These are phyloP conservation scores for Heliconius congener DNA, from an alignment of 1,140 invertebrate species.

Conservation along the genomic window DNA sequence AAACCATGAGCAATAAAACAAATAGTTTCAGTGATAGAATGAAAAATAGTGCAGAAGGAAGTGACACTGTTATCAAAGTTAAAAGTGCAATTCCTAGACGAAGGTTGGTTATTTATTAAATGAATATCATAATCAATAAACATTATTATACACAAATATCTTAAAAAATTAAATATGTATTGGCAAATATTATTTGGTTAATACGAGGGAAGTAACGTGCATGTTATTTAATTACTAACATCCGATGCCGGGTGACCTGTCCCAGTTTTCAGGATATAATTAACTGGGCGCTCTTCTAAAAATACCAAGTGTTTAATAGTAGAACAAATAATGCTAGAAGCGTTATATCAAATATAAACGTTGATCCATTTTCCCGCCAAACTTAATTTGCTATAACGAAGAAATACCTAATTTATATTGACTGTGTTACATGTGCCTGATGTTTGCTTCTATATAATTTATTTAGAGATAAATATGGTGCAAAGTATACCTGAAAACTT, in stretches of 20 bases:
- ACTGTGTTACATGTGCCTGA: neutral
- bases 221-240: slow-evolving; percentile 38
- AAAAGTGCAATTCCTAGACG: slow-evolving; percentile 75
- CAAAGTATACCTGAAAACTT: neutral
- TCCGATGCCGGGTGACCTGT: slow-evolving; percentile 39
- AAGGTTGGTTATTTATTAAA: slow-evolving; percentile 51
- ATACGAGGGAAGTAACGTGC: neutral
- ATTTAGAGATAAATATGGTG: neutral
- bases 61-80: slow-evolving; percentile 69
- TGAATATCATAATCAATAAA: neutral
- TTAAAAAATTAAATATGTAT: slow-evolving; percentile 19
- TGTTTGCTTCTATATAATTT: neutral
- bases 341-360: neutral
- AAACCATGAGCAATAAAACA: slow-evolving; percentile 51
- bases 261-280: slow-evolving; percentile 65
- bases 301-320: slow-evolving; percentile 40
- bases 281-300: slow-evolving; percentile 54
- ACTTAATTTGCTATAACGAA: neutral
- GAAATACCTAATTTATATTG: neutral
- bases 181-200: neutral
- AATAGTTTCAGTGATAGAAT: slow-evolving; percentile 62
- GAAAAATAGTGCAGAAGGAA: slow-evolving; percentile 51
- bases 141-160: neutral
- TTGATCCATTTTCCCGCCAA: neutral
- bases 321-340: slow-evolving; percentile 3